Percentiles rank a stretch among this genome's conserved stretches.
Conservation (phyloP, 2,113 vertebrate species). For the Ctenodactylus gundi region DNA sequence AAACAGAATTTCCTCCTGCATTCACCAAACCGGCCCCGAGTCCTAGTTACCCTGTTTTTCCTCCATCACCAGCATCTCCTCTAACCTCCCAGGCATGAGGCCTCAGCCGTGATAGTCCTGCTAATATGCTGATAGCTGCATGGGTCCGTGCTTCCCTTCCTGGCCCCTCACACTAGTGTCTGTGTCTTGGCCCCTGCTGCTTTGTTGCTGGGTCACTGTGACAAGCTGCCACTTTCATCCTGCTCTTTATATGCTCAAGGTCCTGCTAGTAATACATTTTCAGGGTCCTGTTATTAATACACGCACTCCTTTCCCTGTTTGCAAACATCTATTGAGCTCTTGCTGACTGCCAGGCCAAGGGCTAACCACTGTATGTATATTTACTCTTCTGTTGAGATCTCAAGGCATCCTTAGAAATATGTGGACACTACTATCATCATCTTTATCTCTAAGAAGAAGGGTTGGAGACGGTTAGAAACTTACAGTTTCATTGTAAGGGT, state of each 20-base stretch:
- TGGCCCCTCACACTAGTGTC: neutral
- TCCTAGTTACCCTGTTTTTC: neutral
- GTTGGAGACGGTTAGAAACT: neutral
- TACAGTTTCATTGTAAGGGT: neutral
- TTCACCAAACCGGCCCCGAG: neutral
- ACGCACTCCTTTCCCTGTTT: neutral
- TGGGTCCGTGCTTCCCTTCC: neutral
- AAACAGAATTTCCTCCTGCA: neutral
- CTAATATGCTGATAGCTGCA: rapidly evolving
- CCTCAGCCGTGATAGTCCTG: neutral
- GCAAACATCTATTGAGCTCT: neutral
- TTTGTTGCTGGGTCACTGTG: neutral
- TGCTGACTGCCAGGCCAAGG: neutral
- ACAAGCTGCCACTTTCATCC: neutral
- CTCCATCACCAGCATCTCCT: neutral
- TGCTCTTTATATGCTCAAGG: no score
- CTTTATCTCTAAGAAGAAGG: neutral
- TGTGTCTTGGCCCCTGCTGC: neutral
- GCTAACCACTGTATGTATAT: neutral
- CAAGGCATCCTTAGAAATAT: neutral
- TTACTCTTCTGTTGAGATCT: neutral
- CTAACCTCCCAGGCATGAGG: neutral
- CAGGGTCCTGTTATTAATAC: neutral
- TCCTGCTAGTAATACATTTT: rapidly evolving
- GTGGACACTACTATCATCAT: neutral